Evolutionary conservation across 2,113 vertebrate genomes (phyloP), one percentile per base, ranked within the genome.

Genomic region (Percopsis transmontana): DNA sequence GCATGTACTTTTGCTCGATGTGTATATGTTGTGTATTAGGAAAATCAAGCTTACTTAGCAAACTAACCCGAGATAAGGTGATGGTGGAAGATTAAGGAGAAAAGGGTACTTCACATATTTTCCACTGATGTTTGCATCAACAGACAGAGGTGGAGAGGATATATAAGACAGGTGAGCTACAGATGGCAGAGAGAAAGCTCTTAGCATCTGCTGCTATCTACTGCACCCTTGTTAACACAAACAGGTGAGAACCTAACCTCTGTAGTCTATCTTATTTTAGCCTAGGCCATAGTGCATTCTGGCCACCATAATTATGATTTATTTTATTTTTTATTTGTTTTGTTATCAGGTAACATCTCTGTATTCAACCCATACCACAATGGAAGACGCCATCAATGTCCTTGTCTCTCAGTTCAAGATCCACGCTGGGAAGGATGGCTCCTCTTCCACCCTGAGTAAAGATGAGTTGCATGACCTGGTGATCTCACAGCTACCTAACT

Each of bases 91-190:
- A 60, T 70, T 67, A 52, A 74, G 77, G 81, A 19, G 60, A 73
- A n/a, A 72, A 58, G 74, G 57, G 58, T 40, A 20, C 14, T 20
- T 51, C 20, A 20, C 9, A n/a, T 21, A 20, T 51, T 51, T 51
- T 93, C 91, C 81, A 86, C 91, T 92, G 92, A 93, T 79, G 75
- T 87, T 55, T 81, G 85, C 86, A 77, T 40, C 73, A 15, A n/a
- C 14, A 47, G 11, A 20, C 2, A 55, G 33, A 27, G 71, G 55
- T 51, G 74, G 79, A 80, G 84, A 14, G 12, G 70, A 83, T 89
- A 91, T 89, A 91, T 69, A 44, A 27, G 62, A 58, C 62, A 65
- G 63, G 38, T 27, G 63, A 55, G 51, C 27, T 20, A 44, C 68
- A 66, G 52, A 53, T 24, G 20, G 19, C 53, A 68, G 23, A 52